phyloP scores from a whole-genome alignment of 2,113 vertebrate species.

The Rhynchopsitta pachyrhyncha region DNA sequence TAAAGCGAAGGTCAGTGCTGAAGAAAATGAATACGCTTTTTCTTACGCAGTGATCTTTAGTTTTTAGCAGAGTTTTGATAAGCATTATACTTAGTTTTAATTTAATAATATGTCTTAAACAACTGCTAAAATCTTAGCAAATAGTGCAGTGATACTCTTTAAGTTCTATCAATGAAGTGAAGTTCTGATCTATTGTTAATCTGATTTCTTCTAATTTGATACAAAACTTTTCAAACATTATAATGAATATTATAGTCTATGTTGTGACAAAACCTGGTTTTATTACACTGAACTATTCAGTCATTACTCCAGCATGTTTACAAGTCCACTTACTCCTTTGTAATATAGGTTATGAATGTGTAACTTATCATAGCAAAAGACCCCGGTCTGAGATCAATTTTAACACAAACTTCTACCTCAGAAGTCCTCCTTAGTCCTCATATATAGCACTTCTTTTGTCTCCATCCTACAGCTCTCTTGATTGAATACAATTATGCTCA shows the following conservation, averaged over 20 bases:
- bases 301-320: not conserved
- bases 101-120: not conserved
- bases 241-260: not conserved
- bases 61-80: not conserved
- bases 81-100: not conserved
- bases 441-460: not conserved
- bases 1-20: constrained; percentile 83
- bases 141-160: not conserved
- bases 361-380: not conserved
- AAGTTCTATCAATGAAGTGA: not conserved
- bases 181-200: not conserved
- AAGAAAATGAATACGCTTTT: not conserved
- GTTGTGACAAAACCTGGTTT: not conserved
- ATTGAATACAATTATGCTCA: not conserved
- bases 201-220: not conserved
- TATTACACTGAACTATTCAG: not conserved
- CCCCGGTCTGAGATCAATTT: not conserved
- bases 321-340: not conserved
- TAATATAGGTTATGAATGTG: not conserved
- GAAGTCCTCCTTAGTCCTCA: not conserved
- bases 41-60: not conserved
- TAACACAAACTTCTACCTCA: not conserved
- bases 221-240: not conserved
- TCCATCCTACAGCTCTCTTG: not conserved
- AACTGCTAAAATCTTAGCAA: not conserved